phyloP scores from a whole-genome alignment of 2,888 invertebrate genomes.

The Melipona bicolor region DNA sequence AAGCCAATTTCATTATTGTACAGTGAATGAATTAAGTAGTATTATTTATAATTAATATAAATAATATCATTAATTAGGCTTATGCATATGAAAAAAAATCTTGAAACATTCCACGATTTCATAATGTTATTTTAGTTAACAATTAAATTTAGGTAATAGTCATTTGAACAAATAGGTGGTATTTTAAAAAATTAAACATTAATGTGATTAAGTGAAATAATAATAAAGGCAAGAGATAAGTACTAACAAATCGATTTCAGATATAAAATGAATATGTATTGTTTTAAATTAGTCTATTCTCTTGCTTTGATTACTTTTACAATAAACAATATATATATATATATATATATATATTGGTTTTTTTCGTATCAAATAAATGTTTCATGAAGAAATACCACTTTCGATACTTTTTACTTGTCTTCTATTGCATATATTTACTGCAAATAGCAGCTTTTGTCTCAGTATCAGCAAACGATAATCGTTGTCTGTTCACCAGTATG shows the following conservation, averaged over 20 bases:
- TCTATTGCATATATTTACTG: slow-evolving; percentile 51
- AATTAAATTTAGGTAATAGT: background rate
- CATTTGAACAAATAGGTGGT: background rate
- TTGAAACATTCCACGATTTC: slow-evolving; percentile 20
- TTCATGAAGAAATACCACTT: slow-evolving; percentile 33
- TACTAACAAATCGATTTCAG: slow-evolving; percentile 10
- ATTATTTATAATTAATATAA: slow-evolving; percentile 13
- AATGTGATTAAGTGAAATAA: slow-evolving; percentile 5
- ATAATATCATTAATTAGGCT: slow-evolving; percentile 42
- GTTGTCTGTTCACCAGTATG: slow-evolving; percentile 80
- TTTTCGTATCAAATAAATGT: slow-evolving; percentile 37
- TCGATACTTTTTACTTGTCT: slow-evolving; percentile 28
- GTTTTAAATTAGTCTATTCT: slow-evolving; percentile 17
- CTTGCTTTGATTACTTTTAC: slow-evolving; percentile 14
- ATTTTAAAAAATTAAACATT: slow-evolving; percentile 19
- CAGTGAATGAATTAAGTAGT: slow-evolving; percentile 24
- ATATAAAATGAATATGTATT: slow-evolving; percentile 25
- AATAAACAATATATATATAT: slow-evolving; percentile 44
- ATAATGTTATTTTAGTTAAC: background rate
- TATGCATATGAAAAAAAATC: slow-evolving; percentile 22
- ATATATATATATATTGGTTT: slow-evolving; percentile 29
- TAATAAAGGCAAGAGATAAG: slow-evolving; percentile 11
- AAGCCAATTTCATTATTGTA: slow-evolving; percentile 25
- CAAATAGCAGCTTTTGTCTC: slow-evolving; percentile 59
- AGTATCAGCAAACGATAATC: slow-evolving; percentile 82